Percentiles rank a stretch among this genome's conserved stretches.
phyloP scores from a whole-genome alignment of 2,797 vertebrate genomes.

The Sarcophilus harrisii region DNA sequence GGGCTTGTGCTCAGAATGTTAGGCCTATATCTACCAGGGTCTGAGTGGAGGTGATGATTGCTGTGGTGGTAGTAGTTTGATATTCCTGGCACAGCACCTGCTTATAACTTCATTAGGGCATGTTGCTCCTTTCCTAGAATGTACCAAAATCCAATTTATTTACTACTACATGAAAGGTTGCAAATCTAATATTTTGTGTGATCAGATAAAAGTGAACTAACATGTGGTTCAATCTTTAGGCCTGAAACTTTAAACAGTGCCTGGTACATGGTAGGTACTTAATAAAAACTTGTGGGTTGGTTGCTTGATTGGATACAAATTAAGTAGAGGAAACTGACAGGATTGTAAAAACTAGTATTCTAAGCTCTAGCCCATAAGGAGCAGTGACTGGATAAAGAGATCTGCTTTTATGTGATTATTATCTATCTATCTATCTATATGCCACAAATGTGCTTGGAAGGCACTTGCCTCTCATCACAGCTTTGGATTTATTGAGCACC shows the following conservation, averaged over 20 bases:
- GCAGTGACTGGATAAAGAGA: background rate
- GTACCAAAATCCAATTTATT: background rate
- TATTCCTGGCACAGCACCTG: background rate
- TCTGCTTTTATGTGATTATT: background rate
- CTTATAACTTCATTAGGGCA: background rate
- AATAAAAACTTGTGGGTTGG: background rate
- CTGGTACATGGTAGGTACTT: background rate
- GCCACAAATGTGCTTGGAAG: background rate
- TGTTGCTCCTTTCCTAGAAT: background rate
- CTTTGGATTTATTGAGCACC: background rate
- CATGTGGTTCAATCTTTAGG: background rate
- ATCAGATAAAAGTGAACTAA: conserved; percentile 21
- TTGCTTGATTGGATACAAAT: background rate
- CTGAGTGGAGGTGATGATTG: background rate
- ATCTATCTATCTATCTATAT: background rate
- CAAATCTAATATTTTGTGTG: conserved; percentile 37
- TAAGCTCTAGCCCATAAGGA: background rate
- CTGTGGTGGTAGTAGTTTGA: background rate
- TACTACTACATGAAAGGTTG: background rate
- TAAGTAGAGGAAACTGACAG: background rate
- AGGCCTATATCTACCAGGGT: background rate
- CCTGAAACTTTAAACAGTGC: background rate
- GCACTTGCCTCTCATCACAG: background rate
- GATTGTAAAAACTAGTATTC: background rate
- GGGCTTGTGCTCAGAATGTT: background rate